Evolutionary conservation across 2,888 invertebrate genomes (phyloP).

Genomic region (Tanytarsus gracilentus): DNA sequence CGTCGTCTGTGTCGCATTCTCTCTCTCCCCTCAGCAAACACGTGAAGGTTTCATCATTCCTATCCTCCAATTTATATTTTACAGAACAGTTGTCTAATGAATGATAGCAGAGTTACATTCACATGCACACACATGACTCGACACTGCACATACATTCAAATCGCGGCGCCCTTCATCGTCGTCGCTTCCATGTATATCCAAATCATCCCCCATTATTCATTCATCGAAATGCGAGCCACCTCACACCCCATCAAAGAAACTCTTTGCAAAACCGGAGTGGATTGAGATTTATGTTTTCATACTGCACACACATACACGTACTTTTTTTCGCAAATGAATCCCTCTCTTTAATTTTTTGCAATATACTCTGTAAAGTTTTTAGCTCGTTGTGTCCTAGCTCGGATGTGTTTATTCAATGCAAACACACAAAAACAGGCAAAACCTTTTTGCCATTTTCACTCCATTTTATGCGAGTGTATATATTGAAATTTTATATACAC

Average conservation of each 20-base stretch:
- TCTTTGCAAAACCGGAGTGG: background rate
- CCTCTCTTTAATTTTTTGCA: background rate
- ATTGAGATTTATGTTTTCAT: slow-evolving; percentile 17
- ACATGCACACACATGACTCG: slow-evolving; percentile 2
- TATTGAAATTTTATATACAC: background rate
- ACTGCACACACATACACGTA: background rate
- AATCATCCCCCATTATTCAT: slow-evolving; percentile 21
- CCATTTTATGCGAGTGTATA: background rate
- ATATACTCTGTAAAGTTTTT: background rate
- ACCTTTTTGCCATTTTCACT: too few species aligned
- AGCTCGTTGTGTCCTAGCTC: slow-evolving; percentile 2
- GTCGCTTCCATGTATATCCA: background rate
- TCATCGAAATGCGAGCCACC: slow-evolving; percentile 7
- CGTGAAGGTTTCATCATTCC: slow-evolving; percentile 2
- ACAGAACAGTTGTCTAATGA: background rate
- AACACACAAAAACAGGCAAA: slow-evolving; percentile 14
- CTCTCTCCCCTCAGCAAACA: background rate
- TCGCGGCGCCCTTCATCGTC: slow-evolving; percentile 15
- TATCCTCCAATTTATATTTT: slow-evolving; percentile 21
- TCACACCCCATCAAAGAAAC: background rate
- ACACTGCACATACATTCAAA: slow-evolving; percentile 7
- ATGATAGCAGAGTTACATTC: background rate
- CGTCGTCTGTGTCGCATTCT: background rate
- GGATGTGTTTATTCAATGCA: slow-evolving; percentile 20
- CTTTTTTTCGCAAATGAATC: slow-evolving; percentile 17